phyloP scores from a whole-genome alignment of 2,888 invertebrate species.

The Trimorus sp. region DNA sequence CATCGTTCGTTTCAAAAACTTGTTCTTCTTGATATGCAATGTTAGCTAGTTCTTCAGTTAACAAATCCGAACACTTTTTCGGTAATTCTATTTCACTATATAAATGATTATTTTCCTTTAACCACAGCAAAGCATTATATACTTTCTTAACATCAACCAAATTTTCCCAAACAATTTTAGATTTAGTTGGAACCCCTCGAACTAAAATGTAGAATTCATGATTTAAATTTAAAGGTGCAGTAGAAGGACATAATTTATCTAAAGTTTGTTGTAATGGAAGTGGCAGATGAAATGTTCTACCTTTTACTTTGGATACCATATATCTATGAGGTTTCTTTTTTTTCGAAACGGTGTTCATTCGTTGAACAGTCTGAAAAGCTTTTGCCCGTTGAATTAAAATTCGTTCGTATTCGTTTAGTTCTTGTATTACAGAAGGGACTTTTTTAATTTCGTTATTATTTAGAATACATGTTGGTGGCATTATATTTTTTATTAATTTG shows the following conservation, averaged over 20 bases:
- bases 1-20: not conserved
- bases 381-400: conserved; percentile 39
- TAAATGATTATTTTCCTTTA: conserved; percentile 71
- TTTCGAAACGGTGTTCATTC: conserved; percentile 73
- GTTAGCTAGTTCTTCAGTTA: not conserved
- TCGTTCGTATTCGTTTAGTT: conserved; percentile 71
- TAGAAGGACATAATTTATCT: conserved; percentile 39
- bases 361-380: conserved; percentile 73
- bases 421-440: conserved; percentile 60
- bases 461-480: conserved; percentile 70
- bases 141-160: conserved; percentile 71
- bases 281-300: conserved; percentile 74
- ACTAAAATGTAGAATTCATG: conserved; percentile 74
- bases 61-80: not conserved
- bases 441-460: conserved; percentile 61
- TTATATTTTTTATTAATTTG: conserved; percentile 62
- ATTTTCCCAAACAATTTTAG: conserved; percentile 36
- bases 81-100: conserved; percentile 71
- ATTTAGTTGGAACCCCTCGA: conserved; percentile 72
- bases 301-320: conserved; percentile 64
- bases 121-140: conserved; percentile 46
- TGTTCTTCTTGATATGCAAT: conserved; percentile 9
- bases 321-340: conserved; percentile 69
- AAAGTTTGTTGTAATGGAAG: conserved; percentile 74
- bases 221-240: conserved; percentile 46